These are phyloP conservation scores for Drosophila pectinifera DNA, from an alignment of 1,140 invertebrate genomes.

Conservation along the genomic window DNA sequence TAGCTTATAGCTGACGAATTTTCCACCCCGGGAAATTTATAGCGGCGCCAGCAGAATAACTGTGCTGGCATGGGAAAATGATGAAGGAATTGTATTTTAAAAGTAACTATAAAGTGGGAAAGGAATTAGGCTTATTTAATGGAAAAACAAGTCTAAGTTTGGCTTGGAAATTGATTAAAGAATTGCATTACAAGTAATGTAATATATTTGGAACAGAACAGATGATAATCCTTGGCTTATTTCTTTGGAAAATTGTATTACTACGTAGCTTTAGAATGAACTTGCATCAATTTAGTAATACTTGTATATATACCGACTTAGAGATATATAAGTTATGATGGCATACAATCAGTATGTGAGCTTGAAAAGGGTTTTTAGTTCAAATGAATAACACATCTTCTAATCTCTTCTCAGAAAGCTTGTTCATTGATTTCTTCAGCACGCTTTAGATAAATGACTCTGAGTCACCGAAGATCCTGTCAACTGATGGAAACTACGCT, in stretches of 20 bases:
- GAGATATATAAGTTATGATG: neutral
- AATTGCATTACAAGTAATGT: too few species aligned
- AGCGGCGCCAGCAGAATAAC: slow-evolving; percentile 22
- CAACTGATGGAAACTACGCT: slow-evolving; percentile 18
- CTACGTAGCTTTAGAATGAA: neutral
- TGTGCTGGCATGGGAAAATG: neutral
- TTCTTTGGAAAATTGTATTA: too few species aligned
- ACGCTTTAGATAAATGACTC: neutral
- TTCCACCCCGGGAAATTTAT: slow-evolving; percentile 21
- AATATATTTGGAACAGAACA: too few species aligned
- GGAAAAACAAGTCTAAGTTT: too few species aligned
- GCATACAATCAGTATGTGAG: neutral
- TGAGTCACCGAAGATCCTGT: slow-evolving; percentile 1
- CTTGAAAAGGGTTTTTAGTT: too few species aligned
- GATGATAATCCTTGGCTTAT: too few species aligned
- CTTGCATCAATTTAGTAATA: too few species aligned
- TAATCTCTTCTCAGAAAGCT: too few species aligned
- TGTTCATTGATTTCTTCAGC: neutral
- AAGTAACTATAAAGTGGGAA: too few species aligned
- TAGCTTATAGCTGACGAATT: slow-evolving; percentile 34
- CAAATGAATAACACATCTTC: neutral
- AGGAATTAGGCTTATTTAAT: too few species aligned
- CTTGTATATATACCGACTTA: too few species aligned
- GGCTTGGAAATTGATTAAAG: too few species aligned
- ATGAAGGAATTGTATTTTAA: neutral